Base-by-base conservation (phyloP, 2,797 vertebrate genomes). In the Hapalemur alaotrensis region DNA sequence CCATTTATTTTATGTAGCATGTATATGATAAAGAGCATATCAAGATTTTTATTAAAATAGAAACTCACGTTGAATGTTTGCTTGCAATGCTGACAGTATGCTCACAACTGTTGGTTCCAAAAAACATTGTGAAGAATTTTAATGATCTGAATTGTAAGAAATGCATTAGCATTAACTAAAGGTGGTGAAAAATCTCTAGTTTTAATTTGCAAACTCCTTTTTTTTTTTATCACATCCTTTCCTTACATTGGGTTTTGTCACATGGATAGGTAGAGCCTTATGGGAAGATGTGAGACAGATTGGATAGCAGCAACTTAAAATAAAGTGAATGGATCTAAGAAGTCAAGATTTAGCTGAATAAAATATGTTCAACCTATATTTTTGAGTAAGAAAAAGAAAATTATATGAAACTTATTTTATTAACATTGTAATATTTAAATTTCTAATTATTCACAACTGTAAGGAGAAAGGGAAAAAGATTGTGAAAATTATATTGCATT, bases 81-180 rank as follows among this genome's bases (percentile, higher is more conserved):
- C 89, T 96, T 91, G 48, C 32, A 95, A 5, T 81, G 25, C 59
- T 97, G 85, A 95, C 54, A 95, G 69, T 92, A 96, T 61, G 46
- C 85, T 97, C 69, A 91, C 54, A 96, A 96, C 52, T 96, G 46
- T 95, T 91, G 22, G 83, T 91, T 97, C 69, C 89, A 94, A 93
- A 97, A 96, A 97, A 86, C 83, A 95, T 20, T 92, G 92, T 96
- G 95, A 96, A 84, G 93, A 98, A 98, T 97, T 94, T 97, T 97
- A 97, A 98, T 96, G 76, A 98, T 94, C 72, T 92, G 73, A 86
- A 95, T 95, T 61, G 4, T 67, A 97, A 97, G 57, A 89, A 94
- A 48, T 79, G 88, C 50, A 96, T 83, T 96, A 96, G 1, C 50
- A 9, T 83, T 93, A 97, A 85, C 57, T 92, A 93, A 95, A 98